Base-by-base conservation (phyloP, 2,797 vertebrate species). In the Leuciscus waleckii region DNA sequence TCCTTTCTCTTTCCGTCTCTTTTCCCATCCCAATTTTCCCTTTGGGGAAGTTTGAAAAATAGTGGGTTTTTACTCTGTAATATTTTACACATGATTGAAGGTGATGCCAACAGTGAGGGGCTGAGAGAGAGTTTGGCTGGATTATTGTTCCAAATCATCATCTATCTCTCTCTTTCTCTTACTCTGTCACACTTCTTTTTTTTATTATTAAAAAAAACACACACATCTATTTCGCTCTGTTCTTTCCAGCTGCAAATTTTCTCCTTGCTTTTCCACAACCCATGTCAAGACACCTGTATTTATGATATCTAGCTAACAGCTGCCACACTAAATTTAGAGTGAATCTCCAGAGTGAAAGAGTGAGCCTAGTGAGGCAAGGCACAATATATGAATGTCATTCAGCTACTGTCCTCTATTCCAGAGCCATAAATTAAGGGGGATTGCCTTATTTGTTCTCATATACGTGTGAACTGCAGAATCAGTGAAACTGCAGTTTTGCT, bases 31-130 rank as follows among this genome's bases (percentile, higher is more conserved):
- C 54, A 84, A 58, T 74, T 78, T 70, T 89, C 86, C 87, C 46
- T 83, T 73, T 82, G 84, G 79, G 82, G 77, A 90, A 89, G 83
- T 88, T 87, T 91, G 90, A 92, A 93, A 93, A 94, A 93, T 91
- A 92, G 91, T 78, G 26, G 82, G 67, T 86, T 85, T 84, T 90
- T 89, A 84, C 89, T 90, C 88, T 37, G 91, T 91, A 87, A 92
- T 92, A 93, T 92, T 92, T 94, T 92, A 91, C 90, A 92, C 89
- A 92, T 94, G 93, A 95, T 94, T 51, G 92, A 95, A 91, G 90
- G 89, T 81, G 89, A 89, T 92, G 93, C 92, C 93, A 91, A 89
- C 88, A 88, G 81, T 79, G 82, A 78, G 90, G 67, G 88, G 89
- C 74, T 87, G 87, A 89, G 89, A 90, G 88, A 90, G 90, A 90